Base-by-base conservation (phyloP, 2,113 vertebrate species). In the Centropus unirufus region DNA sequence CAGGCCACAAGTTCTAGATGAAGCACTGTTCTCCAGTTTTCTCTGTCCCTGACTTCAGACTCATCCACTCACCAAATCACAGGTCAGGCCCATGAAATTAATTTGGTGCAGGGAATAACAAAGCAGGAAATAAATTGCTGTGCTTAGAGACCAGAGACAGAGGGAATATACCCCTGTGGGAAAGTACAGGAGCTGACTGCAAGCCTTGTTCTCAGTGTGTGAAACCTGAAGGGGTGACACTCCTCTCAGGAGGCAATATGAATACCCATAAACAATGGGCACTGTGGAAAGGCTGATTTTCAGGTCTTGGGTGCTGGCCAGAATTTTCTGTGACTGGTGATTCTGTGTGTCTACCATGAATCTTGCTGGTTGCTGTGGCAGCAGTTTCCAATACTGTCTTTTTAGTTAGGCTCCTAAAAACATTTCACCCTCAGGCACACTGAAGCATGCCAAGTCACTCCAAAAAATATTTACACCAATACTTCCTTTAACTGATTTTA, bases 141-240 rank as follows among this genome's bases (percentile, higher is more conserved):
- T 40, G 46, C 68, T 47, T 34, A 20, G 19, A 51, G 30, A 49
- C 24, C 9, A 32, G 36, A 54, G 18, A 23, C 4, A 0, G 12
- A 8, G 12, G 14, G n/a, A 74, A 14, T 36, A 34, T 11, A 34
- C 8, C 3, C 4, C 20, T 17, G 5, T 6, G 23, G 7, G 4
- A 82, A 40, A 44, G 64, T 8, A 23, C 27, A 27, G 24, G n/a
- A 87, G 27, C 11, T 42, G 17, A 11, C n/a, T 23, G 30, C 11
- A 15, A 47, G n/a, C 21, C 39, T 64, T 1, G 0, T 42, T n/a
- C 58, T 84, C 18, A 49, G 29, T 1, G 1, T 46, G 11, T 32
- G 36, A 79, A 26, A 23, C 23, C 26, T 79, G 32, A 39, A 10
- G 2, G 7, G 6, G 4, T 30, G 12, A 36, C 15, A 30, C 24